phyloP scores from a whole-genome alignment of 1,140 invertebrate genomes.

The Cydia fagiglandana region DNA sequence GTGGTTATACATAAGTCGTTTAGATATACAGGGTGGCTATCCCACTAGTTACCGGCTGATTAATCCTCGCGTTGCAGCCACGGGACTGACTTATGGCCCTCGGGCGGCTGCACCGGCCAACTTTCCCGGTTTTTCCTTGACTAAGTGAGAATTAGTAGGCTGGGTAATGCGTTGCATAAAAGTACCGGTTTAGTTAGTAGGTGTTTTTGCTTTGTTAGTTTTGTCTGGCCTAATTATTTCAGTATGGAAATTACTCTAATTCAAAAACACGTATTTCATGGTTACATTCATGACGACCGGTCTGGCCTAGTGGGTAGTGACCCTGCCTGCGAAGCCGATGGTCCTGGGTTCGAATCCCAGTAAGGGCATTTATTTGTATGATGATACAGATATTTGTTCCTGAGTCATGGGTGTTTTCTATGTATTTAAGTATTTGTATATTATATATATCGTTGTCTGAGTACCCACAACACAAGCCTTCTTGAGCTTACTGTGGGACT shows the following conservation, averaged over 20 bases:
- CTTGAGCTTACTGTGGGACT: too few species aligned
- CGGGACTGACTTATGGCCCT: constrained; percentile 13
- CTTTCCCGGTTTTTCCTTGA: not conserved
- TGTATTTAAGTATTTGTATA: too few species aligned
- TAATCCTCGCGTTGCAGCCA: constrained; percentile 8
- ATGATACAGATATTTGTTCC: too few species aligned
- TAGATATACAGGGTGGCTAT: not conserved
- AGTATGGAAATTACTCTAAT: not conserved
- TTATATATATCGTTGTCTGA: too few species aligned
- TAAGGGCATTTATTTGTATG: too few species aligned
- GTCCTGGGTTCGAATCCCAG: too few species aligned
- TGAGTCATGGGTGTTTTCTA: too few species aligned
- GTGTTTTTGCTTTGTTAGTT: not conserved
- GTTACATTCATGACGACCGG: too few species aligned
- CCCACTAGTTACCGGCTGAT: not conserved
- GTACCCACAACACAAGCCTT: too few species aligned
- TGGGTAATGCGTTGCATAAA: not conserved
- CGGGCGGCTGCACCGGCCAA: not conserved
- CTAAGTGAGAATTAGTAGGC: constrained; percentile 18
- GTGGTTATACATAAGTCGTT: not conserved
- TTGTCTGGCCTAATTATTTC: not conserved
- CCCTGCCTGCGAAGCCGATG: too few species aligned
- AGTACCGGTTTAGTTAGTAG: not conserved
- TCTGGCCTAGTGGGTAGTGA: too few species aligned
- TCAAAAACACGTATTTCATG: too few species aligned